Evolutionary conservation across 1,140 invertebrate species (phyloP), one percentile per base, ranked within the genome.

Genomic region (Drosophila pseudoananassae): DNA sequence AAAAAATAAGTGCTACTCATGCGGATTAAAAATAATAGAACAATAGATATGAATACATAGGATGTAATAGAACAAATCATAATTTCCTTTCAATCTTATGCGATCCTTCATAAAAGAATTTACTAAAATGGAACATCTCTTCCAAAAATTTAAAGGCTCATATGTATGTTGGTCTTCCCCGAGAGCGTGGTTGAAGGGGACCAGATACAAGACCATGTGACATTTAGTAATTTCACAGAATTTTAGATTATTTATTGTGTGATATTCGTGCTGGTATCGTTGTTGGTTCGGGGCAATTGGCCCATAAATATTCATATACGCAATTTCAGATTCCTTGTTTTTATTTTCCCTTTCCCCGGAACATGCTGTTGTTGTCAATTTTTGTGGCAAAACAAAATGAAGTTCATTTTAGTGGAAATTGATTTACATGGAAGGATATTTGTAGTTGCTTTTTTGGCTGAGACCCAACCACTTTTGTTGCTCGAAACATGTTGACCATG

Each of bases 171-270:
- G 25, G 5, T 27, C 1, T 27, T 27, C 1, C 25, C 25, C 5
- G 25, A 27, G 6, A 6, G 25, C 58, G 33, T 51, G 57, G 78
- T 72, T 46, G 59, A 45, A 38, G 40, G 43, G n/a, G 31, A 58
- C 43, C 56, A 56, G 60, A 63, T 69, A 76, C 56, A 56, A 57
- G 47, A 40, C 70, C 75, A 88, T 88, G 82, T 88, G 78, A 78
- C 76, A 88, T 83, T 76, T 78, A 78, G 78, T 82, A 87, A 87
- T 87, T 87, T 82, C 50, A 88, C 79, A 79, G 78, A 88, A 83
- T 87, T 88, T 87, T 83, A 69, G 78, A 88, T 87, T 87, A 87
- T 87, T 88, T 83, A 87, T 87, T 88, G 71, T 87, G 54, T 64
- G 47, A 53, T 72, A 40, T 55, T 54, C 31, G 25, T 51, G 56